Evolutionary conservation across 2,888 invertebrate species (phyloP).

Genomic region (Dynastes tityus): DNA sequence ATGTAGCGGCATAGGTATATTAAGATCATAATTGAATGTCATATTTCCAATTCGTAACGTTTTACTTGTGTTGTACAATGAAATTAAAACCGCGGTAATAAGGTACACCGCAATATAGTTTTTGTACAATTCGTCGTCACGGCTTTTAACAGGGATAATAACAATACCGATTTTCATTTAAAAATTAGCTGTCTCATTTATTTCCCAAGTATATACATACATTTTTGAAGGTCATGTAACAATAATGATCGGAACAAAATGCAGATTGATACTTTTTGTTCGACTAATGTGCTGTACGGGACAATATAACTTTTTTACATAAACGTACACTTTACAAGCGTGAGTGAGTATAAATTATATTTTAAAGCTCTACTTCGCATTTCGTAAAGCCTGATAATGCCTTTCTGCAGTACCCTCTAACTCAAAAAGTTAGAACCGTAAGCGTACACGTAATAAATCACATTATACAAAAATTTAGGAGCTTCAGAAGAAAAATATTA

Average conservation of each 20-base stretch:
- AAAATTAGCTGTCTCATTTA: neutral
- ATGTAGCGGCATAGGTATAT: too few relatives aligned
- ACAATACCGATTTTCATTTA: neutral
- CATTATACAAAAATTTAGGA: conserved; percentile 5
- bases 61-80: too few relatives aligned
- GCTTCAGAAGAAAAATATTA: neutral
- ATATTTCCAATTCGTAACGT: too few relatives aligned
- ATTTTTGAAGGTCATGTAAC: neutral
- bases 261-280: neutral
- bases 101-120: too few relatives aligned
- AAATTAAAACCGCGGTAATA: too few relatives aligned
- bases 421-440: neutral
- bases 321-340: conserved; percentile 7
- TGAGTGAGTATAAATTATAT: neutral
- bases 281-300: neutral
- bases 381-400: neutral
- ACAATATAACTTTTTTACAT: neutral
- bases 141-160: too few relatives aligned
- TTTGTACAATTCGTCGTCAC: too few relatives aligned
- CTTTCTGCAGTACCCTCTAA: neutral
- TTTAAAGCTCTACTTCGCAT: neutral
- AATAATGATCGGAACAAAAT: neutral
- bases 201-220: neutral
- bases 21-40: too few relatives aligned
- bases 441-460: neutral